Conservation (phyloP, 1,140 invertebrate genomes). For the Schlechtendalia chinensis region DNA sequence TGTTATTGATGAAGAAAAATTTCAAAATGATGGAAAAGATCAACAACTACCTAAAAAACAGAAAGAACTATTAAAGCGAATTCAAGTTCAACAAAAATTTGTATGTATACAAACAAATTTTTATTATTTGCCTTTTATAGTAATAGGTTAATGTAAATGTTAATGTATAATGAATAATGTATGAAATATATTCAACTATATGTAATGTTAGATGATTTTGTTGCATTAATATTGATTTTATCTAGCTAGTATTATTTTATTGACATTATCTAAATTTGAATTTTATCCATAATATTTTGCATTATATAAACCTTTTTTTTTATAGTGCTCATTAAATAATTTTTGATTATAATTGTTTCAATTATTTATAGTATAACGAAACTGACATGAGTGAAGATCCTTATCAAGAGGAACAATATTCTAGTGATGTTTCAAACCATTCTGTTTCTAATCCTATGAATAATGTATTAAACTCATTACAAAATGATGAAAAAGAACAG, state of each 20-base stretch:
- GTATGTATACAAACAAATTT: neutral
- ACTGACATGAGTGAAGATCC: conserved; percentile 13
- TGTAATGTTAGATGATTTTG: no score
- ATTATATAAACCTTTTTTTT: no score
- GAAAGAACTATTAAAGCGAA: conserved; percentile 39
- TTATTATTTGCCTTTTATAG: neutral
- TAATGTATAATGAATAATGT: no score
- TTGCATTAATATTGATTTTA: no score
- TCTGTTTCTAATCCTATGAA: conserved; percentile 12
- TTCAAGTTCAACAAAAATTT: conserved; percentile 43
- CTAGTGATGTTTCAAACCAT: conserved; percentile 29
- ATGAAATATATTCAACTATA: no score
- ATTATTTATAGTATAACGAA: conserved; percentile 43
- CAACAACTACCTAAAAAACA: conserved; percentile 42
- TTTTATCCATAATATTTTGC: no score
- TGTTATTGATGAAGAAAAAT: conserved; percentile 47
- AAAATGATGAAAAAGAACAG: conserved; percentile 18
- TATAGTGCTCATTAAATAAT: no score
- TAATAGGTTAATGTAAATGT: no score
- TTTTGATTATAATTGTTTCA: neutral
- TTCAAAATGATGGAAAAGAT: conserved; percentile 33
- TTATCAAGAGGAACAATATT: conserved; percentile 36
- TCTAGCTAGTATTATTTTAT: no score
- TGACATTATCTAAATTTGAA: no score
- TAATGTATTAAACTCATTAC: conserved; percentile 7